phyloP scores from a whole-genome alignment of 2,113 vertebrate species.

The Calidris pygmaea region DNA sequence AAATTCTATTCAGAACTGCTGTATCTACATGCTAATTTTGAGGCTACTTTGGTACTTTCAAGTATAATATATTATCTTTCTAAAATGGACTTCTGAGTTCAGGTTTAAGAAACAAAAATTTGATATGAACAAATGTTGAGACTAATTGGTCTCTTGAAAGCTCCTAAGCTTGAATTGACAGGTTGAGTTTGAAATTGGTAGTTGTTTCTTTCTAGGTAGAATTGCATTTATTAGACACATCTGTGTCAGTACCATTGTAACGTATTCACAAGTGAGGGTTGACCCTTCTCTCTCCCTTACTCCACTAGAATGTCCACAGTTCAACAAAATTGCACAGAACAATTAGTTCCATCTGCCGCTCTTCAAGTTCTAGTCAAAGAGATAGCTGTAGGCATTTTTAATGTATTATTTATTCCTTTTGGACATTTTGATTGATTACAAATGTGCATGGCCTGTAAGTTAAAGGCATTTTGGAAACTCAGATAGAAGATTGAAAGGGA shows the following conservation, averaged over 20 bases:
- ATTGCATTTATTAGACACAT: not conserved
- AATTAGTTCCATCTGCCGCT: not conserved
- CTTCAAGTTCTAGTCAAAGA: not conserved
- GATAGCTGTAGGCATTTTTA: not conserved
- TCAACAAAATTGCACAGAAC: not conserved
- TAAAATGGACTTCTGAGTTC: not conserved
- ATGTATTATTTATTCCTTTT: not conserved
- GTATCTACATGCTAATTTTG: not conserved
- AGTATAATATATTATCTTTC: not conserved
- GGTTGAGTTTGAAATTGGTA: not conserved
- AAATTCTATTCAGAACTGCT: not conserved
- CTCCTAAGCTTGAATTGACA: not conserved
- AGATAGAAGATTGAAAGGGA: not conserved
- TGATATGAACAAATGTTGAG: not conserved
- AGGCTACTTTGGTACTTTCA: not conserved
- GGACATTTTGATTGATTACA: not conserved
- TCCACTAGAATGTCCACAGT: not conserved
- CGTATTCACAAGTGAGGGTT: not conserved
- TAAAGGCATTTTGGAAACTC: not conserved
- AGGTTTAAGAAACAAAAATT: not conserved
- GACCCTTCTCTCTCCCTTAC: not conserved
- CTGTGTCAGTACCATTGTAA: not conserved
- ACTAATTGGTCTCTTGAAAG: not conserved
- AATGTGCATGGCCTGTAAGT: not conserved
- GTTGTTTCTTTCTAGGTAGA: not conserved